These are phyloP conservation scores for Fragum sueziense DNA, from an alignment of 2,888 invertebrate genomes.

Conservation along the genomic window DNA sequence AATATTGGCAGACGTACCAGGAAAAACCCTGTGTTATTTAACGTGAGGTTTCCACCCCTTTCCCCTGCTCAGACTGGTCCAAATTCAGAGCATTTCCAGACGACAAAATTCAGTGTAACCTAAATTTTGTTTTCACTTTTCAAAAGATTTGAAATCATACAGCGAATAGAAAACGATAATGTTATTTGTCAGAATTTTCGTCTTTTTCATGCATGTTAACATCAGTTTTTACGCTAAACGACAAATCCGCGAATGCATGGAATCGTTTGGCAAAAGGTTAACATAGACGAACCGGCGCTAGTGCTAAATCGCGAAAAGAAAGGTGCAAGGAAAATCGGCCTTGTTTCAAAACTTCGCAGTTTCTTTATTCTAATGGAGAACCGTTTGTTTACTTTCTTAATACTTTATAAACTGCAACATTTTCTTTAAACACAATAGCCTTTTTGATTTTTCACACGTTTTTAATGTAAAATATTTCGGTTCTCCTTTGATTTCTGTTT, in stretches of 20 bases:
- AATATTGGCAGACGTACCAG: conserved; percentile 1
- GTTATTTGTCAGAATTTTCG: no score
- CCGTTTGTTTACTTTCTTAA: conserved; percentile 6
- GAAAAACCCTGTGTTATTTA: conserved; percentile 1
- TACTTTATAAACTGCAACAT: conserved; percentile 12
- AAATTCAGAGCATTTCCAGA: no score
- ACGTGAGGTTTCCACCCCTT: conserved; percentile 5
- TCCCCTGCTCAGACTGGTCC: no score
- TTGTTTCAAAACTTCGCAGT: conserved; percentile 6
- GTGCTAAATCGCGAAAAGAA: not conserved
- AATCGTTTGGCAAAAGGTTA: no score
- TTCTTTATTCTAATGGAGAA: not conserved
- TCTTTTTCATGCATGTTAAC: no score
- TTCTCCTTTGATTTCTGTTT: not conserved
- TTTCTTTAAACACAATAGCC: not conserved
- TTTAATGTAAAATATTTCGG: conserved; percentile 5
- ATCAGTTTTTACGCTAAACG: no score
- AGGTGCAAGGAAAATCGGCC: not conserved
- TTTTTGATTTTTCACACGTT: conserved; percentile 8
- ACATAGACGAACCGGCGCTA: not conserved
- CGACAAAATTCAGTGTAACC: no score
- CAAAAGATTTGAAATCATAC: no score
- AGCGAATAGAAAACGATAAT: no score
- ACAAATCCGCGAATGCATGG: no score
- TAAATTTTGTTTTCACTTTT: no score